phyloP scores from a whole-genome alignment of 2,113 vertebrate genomes.

The Callipepla californica region DNA sequence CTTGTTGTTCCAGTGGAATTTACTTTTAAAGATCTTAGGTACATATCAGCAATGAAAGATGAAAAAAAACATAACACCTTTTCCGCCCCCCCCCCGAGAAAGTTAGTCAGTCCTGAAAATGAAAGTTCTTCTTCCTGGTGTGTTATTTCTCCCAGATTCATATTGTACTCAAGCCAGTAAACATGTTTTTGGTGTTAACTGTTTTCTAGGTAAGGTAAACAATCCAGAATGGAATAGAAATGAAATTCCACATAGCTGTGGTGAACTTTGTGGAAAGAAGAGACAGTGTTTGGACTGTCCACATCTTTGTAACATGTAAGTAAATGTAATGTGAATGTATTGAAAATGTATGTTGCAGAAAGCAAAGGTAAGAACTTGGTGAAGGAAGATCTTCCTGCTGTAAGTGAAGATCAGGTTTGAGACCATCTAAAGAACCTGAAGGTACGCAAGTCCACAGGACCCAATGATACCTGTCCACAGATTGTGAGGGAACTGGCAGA shows the following conservation, averaged over 20 bases:
- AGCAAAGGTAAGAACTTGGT: too few relatives aligned
- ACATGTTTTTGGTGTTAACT: not conserved
- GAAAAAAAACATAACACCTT: not conserved
- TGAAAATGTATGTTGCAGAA: too few relatives aligned
- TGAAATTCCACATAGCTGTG: conserved; percentile 99
- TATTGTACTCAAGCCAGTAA: not conserved
- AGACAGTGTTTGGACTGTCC: conserved; percentile 90
- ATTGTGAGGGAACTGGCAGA: too few relatives aligned
- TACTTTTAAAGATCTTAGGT: not conserved
- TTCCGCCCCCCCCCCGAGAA: not conserved
- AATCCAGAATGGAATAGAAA: conserved; percentile 97
- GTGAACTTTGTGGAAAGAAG: conserved; percentile 96
- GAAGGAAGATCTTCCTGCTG: too few relatives aligned
- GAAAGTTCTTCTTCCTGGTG: not conserved
- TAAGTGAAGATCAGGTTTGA: too few relatives aligned
- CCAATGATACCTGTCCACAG: too few relatives aligned
- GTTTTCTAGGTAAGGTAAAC: conserved; percentile 88
- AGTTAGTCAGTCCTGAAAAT: not conserved
- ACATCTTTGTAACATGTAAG: conserved; percentile 98
- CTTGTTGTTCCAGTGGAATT: not conserved
- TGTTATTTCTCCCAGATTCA: not conserved
- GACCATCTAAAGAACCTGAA: too few relatives aligned
- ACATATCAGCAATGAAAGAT: not conserved
- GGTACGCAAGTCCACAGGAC: too few relatives aligned
- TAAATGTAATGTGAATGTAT: not conserved